These are phyloP conservation scores for Rhinogobio ventralis DNA, from an alignment of 2,797 vertebrate genomes.

Conservation along the genomic window DNA sequence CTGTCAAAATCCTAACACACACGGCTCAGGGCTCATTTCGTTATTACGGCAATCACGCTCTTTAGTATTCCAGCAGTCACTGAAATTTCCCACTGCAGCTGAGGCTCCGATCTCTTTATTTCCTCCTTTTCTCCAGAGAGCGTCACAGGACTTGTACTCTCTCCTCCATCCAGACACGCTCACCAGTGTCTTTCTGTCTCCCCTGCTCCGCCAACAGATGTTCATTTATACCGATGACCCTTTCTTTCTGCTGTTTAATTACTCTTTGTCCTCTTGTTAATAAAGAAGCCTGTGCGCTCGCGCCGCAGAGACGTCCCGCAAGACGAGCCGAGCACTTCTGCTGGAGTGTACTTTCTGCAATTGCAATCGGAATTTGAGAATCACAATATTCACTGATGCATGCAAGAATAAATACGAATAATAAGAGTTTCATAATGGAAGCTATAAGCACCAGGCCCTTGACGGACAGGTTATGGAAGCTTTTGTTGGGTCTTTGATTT, in stretches of 20 bases:
- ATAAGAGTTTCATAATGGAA: slow-evolving; percentile 37
- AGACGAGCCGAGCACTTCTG: background rate
- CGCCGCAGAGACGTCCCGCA: slow-evolving; percentile 6
- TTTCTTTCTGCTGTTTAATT: slow-evolving; percentile 54
- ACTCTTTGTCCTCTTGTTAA: slow-evolving; percentile 51
- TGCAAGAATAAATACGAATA: slow-evolving; percentile 38
- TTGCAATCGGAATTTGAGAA: background rate
- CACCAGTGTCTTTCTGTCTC: slow-evolving; percentile 8
- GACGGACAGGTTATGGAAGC: slow-evolving; percentile 11
- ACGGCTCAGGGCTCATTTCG: slow-evolving; percentile 31
- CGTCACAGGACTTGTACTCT: slow-evolving; percentile 18
- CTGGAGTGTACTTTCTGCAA: background rate
- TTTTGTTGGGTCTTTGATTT: slow-evolving; percentile 34
- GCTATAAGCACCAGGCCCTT: slow-evolving; percentile 10
- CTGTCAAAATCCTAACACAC: slow-evolving; percentile 42
- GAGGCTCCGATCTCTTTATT: slow-evolving; percentile 28
- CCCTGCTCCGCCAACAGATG: slow-evolving; percentile 41
- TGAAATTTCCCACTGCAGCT: slow-evolving; percentile 23
- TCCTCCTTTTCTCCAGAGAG: slow-evolving; percentile 14
- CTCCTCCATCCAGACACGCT: background rate
- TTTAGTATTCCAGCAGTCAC: slow-evolving; percentile 33
- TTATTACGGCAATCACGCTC: slow-evolving; percentile 45
- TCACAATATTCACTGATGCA: slow-evolving; percentile 31
- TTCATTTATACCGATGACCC: slow-evolving; percentile 52
- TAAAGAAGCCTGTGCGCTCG: slow-evolving; percentile 17